Conservation (phyloP, 1,140 invertebrate species). For the Cylas formicarius region DNA sequence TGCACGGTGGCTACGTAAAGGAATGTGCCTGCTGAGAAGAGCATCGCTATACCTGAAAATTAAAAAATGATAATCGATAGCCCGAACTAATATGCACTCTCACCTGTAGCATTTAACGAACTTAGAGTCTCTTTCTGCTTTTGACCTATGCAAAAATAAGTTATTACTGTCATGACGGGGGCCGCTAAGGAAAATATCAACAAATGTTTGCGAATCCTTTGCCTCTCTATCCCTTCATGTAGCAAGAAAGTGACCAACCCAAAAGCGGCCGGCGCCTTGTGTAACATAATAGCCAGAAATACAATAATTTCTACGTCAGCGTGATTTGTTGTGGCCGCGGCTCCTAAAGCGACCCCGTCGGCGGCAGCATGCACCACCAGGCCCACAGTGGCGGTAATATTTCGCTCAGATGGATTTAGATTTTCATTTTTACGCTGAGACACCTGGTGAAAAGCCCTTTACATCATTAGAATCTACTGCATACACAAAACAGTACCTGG, state of each 20-base stretch:
- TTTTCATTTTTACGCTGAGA: slow-evolving; percentile 58
- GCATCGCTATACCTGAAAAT: slow-evolving; percentile 82
- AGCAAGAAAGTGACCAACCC: slow-evolving; percentile 94
- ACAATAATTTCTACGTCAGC: slow-evolving; percentile 96
- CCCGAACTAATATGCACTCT: slow-evolving; percentile 1
- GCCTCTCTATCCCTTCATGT: slow-evolving; percentile 86
- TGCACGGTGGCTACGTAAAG: slow-evolving; percentile 98
- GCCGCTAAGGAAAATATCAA: slow-evolving; percentile 92
- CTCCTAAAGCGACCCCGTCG: slow-evolving; percentile 94
- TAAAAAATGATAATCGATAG: background rate
- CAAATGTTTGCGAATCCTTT: slow-evolving; percentile 81
- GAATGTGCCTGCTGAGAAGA: slow-evolving; percentile 98
- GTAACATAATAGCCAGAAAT: slow-evolving; percentile 97
- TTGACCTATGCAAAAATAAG: slow-evolving; percentile 89
- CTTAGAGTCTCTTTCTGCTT: slow-evolving; percentile 68
- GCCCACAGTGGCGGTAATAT: slow-evolving; percentile 90
- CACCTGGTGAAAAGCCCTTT: slow-evolving; percentile 39
- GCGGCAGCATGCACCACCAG: slow-evolving; percentile 96
- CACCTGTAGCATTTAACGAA: slow-evolving; percentile 77
- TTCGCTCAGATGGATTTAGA: slow-evolving; percentile 54
- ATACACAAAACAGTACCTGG: too few relatives aligned
- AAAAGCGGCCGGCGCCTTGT: slow-evolving; percentile 98
- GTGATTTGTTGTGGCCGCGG: slow-evolving; percentile 90
- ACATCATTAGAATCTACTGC: background rate
- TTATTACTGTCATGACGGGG: slow-evolving; percentile 81